These are phyloP conservation scores for Sylvia borin DNA, from an alignment of 2,797 vertebrate species.

Conservation along the genomic window DNA sequence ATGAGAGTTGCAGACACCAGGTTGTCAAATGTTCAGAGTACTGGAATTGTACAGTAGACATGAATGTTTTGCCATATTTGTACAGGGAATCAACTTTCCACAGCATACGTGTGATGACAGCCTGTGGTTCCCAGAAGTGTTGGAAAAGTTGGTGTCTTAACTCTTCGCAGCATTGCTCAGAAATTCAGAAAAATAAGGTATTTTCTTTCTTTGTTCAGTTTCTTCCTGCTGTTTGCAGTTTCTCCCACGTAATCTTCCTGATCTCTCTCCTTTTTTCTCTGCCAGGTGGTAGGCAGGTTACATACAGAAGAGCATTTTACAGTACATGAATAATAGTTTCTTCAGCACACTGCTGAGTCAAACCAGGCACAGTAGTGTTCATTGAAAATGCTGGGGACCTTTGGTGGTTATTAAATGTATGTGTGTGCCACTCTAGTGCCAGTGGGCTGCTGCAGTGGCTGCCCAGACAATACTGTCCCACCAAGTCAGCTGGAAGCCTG, in stretches of 20 bases:
- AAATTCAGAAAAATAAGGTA: not conserved
- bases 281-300: not conserved
- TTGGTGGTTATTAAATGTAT: not conserved
- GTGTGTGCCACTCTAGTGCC: not conserved
- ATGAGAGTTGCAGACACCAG: not conserved
- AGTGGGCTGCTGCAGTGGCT: not conserved
- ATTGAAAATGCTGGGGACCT: not conserved
- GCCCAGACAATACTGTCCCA: not conserved
- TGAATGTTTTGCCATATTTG: not conserved
- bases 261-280: not conserved
- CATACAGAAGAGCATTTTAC: not conserved
- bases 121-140: not conserved
- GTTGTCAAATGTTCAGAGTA: not conserved
- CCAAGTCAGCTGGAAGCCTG: not conserved
- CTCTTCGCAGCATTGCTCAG: not conserved
- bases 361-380: not conserved
- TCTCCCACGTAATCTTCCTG: not conserved
- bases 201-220: not conserved
- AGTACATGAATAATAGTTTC: not conserved
- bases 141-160: not conserved
- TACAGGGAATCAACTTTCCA: not conserved
- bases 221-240: not conserved
- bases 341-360: not conserved
- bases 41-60: rapidly evolving
- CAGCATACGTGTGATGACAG: not conserved